Evolutionary conservation across 2,888 invertebrate species (phyloP).

Genomic region (Pelosia muscerda): DNA sequence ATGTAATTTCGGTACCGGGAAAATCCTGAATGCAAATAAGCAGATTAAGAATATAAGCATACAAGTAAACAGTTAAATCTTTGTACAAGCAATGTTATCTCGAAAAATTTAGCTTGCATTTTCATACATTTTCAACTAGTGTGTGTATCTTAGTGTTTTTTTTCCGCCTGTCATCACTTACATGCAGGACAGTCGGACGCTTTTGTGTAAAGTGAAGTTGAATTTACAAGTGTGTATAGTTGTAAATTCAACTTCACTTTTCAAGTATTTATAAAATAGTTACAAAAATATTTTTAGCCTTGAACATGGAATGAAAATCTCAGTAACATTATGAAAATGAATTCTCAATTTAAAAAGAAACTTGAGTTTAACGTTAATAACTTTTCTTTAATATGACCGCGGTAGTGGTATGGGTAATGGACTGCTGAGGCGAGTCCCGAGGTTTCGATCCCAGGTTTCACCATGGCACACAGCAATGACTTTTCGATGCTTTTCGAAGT

Average conservation of each 20-base stretch:
- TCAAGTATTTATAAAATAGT: background rate
- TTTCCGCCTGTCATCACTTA: conserved; percentile 13
- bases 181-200: background rate
- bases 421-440: no score
- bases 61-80: conserved; percentile 33
- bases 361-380: no score
- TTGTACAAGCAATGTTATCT: conserved; percentile 36
- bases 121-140: conserved; percentile 28
- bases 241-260: background rate
- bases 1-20: conserved; percentile 28
- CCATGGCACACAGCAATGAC: no score
- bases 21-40: conserved; percentile 40
- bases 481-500: no score
- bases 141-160: conserved; percentile 4
- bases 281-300: background rate
- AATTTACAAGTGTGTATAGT: no score
- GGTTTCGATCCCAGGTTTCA: no score
- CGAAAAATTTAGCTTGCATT: conserved; percentile 28
- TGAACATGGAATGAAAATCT: background rate
- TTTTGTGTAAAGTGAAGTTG: no score
- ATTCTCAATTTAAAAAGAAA: no score
- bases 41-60: conserved; percentile 31
- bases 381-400: no score
- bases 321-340: no score
- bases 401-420: no score